phyloP scores from a whole-genome alignment of 2,113 vertebrate species.

The Gallinago jamesoni region DNA sequence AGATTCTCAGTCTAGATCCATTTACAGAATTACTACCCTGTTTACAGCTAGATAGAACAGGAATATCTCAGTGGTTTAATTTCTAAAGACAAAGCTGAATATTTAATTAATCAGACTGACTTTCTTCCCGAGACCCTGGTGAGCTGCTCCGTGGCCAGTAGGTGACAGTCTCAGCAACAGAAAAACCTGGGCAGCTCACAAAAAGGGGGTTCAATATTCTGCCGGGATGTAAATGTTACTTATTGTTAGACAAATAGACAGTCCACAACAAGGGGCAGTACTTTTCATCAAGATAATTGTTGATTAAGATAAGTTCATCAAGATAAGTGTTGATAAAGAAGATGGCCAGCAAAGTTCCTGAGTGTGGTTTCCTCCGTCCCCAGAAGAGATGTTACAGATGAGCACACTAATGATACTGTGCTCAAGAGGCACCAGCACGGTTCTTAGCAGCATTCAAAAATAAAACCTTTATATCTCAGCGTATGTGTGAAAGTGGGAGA shows the following conservation, averaged over 20 bases:
- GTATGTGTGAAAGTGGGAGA: not conserved
- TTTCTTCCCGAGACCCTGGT: not conserved
- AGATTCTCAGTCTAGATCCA: not conserved
- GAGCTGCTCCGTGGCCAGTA: not conserved
- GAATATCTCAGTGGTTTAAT: not conserved
- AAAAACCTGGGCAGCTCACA: not conserved
- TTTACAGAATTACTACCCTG: not conserved
- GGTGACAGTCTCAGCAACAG: conserved; percentile 52
- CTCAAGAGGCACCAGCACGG: not conserved
- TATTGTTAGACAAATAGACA: not conserved
- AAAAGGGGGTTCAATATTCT: not conserved
- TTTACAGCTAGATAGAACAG: not conserved
- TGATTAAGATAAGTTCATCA: too few relatives aligned
- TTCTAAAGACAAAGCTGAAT: not conserved
- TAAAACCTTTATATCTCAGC: not conserved
- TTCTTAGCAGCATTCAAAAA: not conserved
- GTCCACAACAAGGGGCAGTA: not conserved
- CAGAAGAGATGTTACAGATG: not conserved
- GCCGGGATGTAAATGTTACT: not conserved
- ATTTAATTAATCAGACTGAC: not conserved
- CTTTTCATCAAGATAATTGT: not conserved
- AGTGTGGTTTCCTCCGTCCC: not conserved
- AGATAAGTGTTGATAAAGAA: not conserved
- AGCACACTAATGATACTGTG: not conserved
- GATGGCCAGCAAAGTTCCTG: not conserved